phyloP scores from a whole-genome alignment of 2,797 vertebrate species.

The Acanthornis magna region DNA sequence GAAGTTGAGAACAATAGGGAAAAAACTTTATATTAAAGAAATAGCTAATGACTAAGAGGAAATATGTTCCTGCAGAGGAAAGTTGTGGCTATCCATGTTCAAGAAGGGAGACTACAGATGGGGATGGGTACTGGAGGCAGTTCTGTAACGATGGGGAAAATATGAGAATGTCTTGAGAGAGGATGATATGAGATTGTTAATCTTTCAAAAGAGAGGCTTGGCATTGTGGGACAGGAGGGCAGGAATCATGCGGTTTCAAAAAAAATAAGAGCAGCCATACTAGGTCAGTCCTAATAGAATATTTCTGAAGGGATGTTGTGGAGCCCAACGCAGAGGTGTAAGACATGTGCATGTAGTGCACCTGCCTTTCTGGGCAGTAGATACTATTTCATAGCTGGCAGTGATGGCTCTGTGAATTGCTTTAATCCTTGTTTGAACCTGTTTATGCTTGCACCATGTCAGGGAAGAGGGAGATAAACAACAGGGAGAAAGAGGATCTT shows the following conservation, averaged over 20 bases:
- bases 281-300: neutral
- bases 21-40: neutral
- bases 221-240: neutral
- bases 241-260: neutral
- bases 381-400: neutral
- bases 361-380: neutral
- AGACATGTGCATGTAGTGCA: fast-evolving
- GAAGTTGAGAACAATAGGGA: neutral
- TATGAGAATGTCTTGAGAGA: fast-evolving
- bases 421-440: neutral
- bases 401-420: neutral
- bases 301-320: neutral
- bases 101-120: neutral
- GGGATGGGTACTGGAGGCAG: neutral
- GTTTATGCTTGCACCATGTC: neutral
- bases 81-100: fast-evolving
- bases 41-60: neutral
- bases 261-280: neutral
- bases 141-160: neutral
- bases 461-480: neutral
- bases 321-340: neutral
- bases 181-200: neutral
- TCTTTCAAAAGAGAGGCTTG: neutral
- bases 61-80: neutral
- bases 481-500: neutral